Evolutionary conservation across 1,140 invertebrate species (phyloP).

Genomic region (Sarcophaga peregrina): DNA sequence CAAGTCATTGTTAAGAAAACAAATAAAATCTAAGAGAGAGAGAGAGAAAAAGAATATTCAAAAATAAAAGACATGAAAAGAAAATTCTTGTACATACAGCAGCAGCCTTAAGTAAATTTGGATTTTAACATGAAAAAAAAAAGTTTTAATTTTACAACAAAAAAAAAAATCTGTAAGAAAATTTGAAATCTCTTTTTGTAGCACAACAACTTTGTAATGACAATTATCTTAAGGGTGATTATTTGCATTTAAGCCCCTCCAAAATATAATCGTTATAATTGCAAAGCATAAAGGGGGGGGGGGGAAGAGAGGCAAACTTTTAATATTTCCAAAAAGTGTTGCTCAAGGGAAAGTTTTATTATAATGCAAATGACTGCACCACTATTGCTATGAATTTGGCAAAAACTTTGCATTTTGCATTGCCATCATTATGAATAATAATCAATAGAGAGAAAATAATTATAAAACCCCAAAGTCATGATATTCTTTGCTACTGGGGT

Average conservation of each 20-base stretch:
- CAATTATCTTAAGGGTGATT: conserved; percentile 24
- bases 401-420: too few species aligned
- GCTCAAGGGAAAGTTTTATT: too few species aligned
- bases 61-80: neutral
- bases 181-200: neutral
- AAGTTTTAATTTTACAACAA: neutral
- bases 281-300: neutral
- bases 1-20: neutral
- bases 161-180: neutral
- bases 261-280: neutral
- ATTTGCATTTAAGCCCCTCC: neutral
- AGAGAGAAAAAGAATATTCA: too few species aligned
- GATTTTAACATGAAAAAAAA: neutral
- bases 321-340: too few species aligned
- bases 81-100: neutral
- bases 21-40: neutral
- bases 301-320: too few species aligned
- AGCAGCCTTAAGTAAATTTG: neutral
- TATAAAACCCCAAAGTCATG: too few species aligned
- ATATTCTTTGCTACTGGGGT: too few species aligned
- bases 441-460: too few species aligned
- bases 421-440: too few species aligned
- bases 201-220: conserved; percentile 18
- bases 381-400: too few species aligned
- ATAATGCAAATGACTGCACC: too few species aligned